Evolutionary conservation across 1,140 invertebrate species (phyloP).

Genomic region (Manduca sexta): DNA sequence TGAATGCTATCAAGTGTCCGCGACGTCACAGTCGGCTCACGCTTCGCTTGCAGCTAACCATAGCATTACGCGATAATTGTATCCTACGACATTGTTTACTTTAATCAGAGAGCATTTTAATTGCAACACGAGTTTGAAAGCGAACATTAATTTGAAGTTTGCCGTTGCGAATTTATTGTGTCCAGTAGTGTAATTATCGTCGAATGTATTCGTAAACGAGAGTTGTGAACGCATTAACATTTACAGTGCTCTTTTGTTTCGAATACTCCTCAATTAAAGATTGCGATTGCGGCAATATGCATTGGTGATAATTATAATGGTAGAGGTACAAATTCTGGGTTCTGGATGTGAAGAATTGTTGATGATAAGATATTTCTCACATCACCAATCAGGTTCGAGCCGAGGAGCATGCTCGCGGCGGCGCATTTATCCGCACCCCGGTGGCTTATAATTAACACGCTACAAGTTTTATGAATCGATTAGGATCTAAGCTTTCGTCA

Average conservation of each 20-base stretch:
- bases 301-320: slow-evolving; percentile 44
- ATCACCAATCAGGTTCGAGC: slow-evolving; percentile 28
- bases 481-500: slow-evolving; percentile 72
- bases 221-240: slow-evolving; percentile 4
- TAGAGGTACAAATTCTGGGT: slow-evolving; percentile 46
- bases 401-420: slow-evolving; percentile 31
- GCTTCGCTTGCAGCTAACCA: slow-evolving; percentile 28
- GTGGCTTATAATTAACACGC: slow-evolving; percentile 73
- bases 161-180: slow-evolving; percentile 1
- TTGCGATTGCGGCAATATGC: slow-evolving; percentile 20
- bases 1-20: slow-evolving; percentile 27
- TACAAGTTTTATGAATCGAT: slow-evolving; percentile 70
- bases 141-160: slow-evolving; percentile 11
- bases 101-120: slow-evolving; percentile 22
- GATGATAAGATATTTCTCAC: slow-evolving; percentile 53
- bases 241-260: slow-evolving; percentile 3
- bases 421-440: slow-evolving; percentile 40
- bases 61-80: slow-evolving; percentile 31
- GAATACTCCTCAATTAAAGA: slow-evolving; percentile 15
- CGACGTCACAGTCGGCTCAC: slow-evolving; percentile 24
- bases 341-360: slow-evolving; percentile 43
- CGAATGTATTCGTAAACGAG: not conserved
- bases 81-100: slow-evolving; percentile 15
- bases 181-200: slow-evolving; percentile 1
- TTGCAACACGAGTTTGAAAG: slow-evolving; percentile 16